Percentiles rank a stretch among this genome's conserved stretches.
These are phyloP conservation scores for Anabacerthia variegaticeps DNA, from an alignment of 2,797 vertebrate species.

Conservation along the genomic window DNA sequence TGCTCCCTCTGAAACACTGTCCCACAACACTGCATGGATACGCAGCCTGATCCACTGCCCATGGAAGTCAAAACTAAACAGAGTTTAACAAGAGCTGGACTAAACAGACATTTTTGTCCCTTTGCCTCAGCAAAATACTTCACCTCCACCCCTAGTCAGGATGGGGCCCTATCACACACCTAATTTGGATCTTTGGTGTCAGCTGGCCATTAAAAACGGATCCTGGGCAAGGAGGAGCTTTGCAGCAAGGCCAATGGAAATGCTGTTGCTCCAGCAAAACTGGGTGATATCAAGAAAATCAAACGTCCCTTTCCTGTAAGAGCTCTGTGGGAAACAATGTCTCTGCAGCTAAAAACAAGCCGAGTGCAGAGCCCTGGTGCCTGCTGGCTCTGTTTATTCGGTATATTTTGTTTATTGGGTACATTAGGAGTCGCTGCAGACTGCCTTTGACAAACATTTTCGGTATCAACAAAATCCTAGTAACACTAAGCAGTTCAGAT, in stretches of 20 bases:
- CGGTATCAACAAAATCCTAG: constrained; percentile 34
- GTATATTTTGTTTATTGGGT: constrained; percentile 36
- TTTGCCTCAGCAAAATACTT: not conserved
- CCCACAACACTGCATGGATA: not conserved
- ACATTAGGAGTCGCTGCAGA: constrained; percentile 23
- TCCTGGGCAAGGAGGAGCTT: not conserved
- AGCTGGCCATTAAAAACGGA: not conserved
- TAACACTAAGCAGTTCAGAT: constrained; percentile 33
- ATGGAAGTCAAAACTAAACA: not conserved
- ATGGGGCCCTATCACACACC: not conserved
- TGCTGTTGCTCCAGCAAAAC: not conserved
- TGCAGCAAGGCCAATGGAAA: not conserved
- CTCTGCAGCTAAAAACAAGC: not conserved
- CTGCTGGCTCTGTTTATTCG: not conserved
- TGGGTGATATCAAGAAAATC: not conserved
- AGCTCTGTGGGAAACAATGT: not conserved
- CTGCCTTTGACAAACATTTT: constrained; percentile 59
- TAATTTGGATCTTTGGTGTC: not conserved
- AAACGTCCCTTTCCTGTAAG: not conserved
- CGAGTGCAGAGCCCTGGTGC: not conserved
- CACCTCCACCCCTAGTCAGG: not conserved
- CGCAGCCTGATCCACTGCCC: not conserved
- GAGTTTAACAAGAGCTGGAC: not conserved
- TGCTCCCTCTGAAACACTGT: not conserved
- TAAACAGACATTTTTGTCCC: not conserved